phyloP scores from a whole-genome alignment of 2,797 vertebrate species.

The Microctenopoma lineatum region DNA sequence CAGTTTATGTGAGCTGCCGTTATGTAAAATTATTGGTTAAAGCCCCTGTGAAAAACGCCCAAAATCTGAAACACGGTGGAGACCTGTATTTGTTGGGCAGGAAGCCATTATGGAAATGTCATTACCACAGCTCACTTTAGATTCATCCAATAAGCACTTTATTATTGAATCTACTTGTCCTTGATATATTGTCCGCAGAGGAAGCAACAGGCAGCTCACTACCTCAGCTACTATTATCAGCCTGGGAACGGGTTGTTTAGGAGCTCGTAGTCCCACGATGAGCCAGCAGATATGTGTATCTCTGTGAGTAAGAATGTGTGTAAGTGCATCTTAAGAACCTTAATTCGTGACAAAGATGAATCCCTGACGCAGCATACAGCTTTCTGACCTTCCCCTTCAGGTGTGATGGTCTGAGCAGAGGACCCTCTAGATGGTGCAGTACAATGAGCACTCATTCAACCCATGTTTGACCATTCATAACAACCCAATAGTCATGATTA shows the following conservation, averaged over 20 bases:
- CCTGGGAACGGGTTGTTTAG: constrained; percentile 6
- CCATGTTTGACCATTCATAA: background rate
- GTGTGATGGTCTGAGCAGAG: background rate
- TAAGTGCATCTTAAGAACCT: background rate
- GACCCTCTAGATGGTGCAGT: background rate
- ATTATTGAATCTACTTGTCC: background rate
- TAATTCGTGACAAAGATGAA: background rate
- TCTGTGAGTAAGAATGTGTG: background rate
- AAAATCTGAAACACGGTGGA: background rate
- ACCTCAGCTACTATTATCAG: background rate
- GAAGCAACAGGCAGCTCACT: background rate
- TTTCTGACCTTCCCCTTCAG: background rate
- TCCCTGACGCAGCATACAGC: background rate
- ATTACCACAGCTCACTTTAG: background rate
- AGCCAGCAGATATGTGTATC: background rate
- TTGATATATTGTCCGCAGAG: background rate
- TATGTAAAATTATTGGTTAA: background rate
- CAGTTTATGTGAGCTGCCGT: background rate
- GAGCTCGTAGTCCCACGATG: constrained; percentile 6
- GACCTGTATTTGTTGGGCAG: background rate
- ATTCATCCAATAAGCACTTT: constrained; percentile 4
- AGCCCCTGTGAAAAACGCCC: constrained; percentile 6
- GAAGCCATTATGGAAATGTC: background rate
- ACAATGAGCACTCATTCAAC: background rate
- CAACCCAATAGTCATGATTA: background rate